These are phyloP conservation scores for Macrochelys suwanniensis DNA, from an alignment of 2,797 vertebrate genomes.

Conservation along the genomic window DNA sequence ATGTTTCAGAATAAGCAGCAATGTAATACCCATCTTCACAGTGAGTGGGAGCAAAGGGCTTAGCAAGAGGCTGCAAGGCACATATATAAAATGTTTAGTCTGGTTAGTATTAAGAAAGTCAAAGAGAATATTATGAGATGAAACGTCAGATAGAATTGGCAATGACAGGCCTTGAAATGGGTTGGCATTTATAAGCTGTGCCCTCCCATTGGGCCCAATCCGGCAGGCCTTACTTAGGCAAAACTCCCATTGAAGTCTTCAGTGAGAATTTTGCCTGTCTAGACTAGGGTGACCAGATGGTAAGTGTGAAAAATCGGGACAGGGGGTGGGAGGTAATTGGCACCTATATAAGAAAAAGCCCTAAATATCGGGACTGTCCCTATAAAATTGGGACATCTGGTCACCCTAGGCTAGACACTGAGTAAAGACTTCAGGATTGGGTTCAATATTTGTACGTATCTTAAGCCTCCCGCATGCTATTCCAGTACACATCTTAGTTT, in stretches of 20 bases:
- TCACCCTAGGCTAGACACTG: neutral
- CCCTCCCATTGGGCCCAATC: slow-evolving; percentile 14
- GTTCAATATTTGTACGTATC: accelerated
- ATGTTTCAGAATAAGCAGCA: slow-evolving; percentile 49
- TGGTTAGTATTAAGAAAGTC: slow-evolving; percentile 65
- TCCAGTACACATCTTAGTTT: neutral
- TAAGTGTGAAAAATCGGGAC: no score
- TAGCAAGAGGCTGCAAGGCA: slow-evolving; percentile 53
- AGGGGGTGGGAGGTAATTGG: no score
- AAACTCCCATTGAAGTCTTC: slow-evolving; percentile 38
- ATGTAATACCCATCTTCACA: slow-evolving; percentile 43
- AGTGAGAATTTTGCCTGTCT: neutral
- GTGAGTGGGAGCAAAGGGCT: slow-evolving; percentile 31
- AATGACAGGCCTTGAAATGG: slow-evolving; percentile 40
- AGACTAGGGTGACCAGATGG: neutral
- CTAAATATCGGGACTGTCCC: no score
- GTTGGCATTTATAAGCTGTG: slow-evolving; percentile 49
- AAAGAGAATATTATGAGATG: slow-evolving; percentile 65
- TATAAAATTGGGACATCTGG: no score
- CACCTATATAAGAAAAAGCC: no score
- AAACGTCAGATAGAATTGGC: slow-evolving; percentile 69
- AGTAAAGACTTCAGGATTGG: neutral
- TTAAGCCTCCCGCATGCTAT: neutral
- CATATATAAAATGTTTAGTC: slow-evolving; percentile 69
- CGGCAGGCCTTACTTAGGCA: slow-evolving; percentile 15